phyloP scores from a whole-genome alignment of 1,140 invertebrate genomes.

The Holotrichia oblita region DNA sequence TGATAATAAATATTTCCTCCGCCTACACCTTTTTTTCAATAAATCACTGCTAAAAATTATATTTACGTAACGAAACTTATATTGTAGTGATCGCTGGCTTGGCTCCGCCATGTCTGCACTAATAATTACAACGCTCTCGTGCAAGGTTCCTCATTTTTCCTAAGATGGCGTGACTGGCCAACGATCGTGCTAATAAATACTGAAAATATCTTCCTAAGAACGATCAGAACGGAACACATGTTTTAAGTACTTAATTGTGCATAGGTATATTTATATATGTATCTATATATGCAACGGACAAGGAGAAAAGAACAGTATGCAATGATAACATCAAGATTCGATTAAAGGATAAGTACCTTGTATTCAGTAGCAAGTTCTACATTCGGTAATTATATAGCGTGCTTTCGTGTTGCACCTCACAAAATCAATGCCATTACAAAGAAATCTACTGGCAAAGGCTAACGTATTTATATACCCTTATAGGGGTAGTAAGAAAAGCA shows the following conservation, averaged over 20 bases:
- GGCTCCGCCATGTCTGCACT: constrained; percentile 36
- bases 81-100: constrained; percentile 14
- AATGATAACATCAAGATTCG: constrained; percentile 25
- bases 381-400: background rate
- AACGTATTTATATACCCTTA: background rate
- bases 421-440: constrained; percentile 11
- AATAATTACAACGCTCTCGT: constrained; percentile 28
- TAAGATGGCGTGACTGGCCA: constrained; percentile 34
- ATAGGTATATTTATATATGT: constrained; percentile 27
- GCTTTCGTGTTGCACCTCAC: constrained; percentile 10
- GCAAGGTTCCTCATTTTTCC: constrained; percentile 21
- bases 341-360: background rate
- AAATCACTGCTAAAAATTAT: constrained; percentile 36
- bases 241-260: constrained; percentile 34
- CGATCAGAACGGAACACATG: constrained; percentile 10
- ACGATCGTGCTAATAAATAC: constrained; percentile 38
- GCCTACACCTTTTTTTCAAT: constrained; percentile 34
- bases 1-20: constrained; percentile 24
- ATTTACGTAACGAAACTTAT: constrained; percentile 28
- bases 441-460: background rate
- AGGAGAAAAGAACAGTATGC: constrained; percentile 20
- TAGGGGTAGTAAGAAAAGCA: background rate
- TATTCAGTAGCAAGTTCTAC: background rate
- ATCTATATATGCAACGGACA: constrained; percentile 24
- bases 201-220: constrained; percentile 28